These are phyloP conservation scores for Gambusia yucatana DNA, from an alignment of 2,797 vertebrate species.

Conservation along the genomic window DNA sequence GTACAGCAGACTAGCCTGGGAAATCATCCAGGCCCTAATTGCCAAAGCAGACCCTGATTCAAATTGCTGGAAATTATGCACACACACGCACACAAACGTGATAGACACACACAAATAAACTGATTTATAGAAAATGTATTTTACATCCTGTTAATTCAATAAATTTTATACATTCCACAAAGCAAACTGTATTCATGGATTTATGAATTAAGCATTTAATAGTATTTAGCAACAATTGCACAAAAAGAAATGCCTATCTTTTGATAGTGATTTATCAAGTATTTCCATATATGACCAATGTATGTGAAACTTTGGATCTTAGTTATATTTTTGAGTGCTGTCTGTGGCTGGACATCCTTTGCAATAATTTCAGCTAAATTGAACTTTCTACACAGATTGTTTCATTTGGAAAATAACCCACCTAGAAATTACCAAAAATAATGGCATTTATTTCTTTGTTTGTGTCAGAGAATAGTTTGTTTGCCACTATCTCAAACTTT, in stretches of 20 bases:
- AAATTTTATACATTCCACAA: constrained; percentile 19
- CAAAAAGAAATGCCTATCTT: not conserved
- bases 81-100: constrained; percentile 21
- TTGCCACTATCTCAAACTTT: not conserved
- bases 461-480: not conserved
- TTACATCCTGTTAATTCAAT: constrained; percentile 25
- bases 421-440: not conserved
- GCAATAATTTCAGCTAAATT: not conserved
- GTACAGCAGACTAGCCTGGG: constrained; percentile 72
- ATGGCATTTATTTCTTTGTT: not conserved
- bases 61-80: constrained; percentile 56
- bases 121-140: constrained; percentile 13
- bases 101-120: constrained; percentile 18
- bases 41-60: constrained; percentile 74
- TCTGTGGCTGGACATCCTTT: not conserved
- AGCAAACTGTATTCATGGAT: not conserved
- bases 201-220: not conserved
- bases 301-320: not conserved
- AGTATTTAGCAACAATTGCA: not conserved
- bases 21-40: constrained; percentile 80
- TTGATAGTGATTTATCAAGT: not conserved
- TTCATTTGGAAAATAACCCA: not conserved
- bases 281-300: not conserved
- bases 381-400: not conserved
- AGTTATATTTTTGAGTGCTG: not conserved